phyloP scores from a whole-genome alignment of 2,888 invertebrate genomes.

The Orthosia gracilis region DNA sequence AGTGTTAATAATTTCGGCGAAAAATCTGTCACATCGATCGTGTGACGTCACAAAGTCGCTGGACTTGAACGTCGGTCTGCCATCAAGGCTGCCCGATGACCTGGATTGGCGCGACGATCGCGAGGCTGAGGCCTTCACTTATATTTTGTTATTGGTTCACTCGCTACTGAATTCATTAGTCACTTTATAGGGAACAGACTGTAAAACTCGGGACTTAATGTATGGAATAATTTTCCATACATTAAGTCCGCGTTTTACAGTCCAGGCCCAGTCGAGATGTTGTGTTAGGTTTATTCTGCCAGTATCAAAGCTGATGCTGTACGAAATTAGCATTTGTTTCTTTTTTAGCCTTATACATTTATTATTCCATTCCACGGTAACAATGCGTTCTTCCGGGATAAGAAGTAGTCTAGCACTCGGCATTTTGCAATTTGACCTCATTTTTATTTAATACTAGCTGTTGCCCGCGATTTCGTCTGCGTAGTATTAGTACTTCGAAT shows the following conservation, averaged over 20 bases:
- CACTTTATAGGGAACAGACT: background rate
- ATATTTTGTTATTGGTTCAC: conserved; percentile 42
- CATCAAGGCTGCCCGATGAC: conserved; percentile 62
- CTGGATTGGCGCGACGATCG: conserved; percentile 49
- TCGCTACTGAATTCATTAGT: conserved; percentile 31
- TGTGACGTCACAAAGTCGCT: conserved; percentile 61
- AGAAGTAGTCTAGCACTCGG: no score
- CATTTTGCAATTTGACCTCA: no score
- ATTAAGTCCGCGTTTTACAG: no score
- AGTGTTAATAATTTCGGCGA: conserved; percentile 16
- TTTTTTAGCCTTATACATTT: background rate
- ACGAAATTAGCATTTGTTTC: background rate
- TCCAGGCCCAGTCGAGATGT: no score
- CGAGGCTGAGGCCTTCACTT: conserved; percentile 47
- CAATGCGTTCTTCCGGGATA: no score
- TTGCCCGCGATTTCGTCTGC: no score
- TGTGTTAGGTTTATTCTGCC: background rate
- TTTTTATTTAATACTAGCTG: no score
- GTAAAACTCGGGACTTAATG: background rate
- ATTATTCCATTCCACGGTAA: no score
- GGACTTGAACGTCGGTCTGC: conserved; percentile 61
- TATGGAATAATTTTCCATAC: no score
- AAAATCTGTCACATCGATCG: conserved; percentile 41
- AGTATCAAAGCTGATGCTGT: background rate
- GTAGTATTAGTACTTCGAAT: no score